Evolutionary conservation across 2,797 vertebrate genomes (phyloP).

Genomic region (Hippoglossus hippoglossus): DNA sequence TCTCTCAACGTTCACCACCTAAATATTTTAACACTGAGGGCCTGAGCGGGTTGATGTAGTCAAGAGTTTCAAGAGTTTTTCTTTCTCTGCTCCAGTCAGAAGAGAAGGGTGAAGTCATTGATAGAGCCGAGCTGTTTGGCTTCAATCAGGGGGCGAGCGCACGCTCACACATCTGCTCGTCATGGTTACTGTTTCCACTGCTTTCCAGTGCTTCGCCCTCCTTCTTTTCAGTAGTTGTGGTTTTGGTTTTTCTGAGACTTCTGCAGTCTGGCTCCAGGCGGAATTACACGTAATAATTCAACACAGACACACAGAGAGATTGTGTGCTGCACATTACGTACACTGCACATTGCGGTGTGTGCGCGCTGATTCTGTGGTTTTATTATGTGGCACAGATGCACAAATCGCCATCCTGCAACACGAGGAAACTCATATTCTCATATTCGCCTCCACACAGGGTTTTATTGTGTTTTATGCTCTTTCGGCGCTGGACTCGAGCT

Average conservation of each 20-base stretch:
- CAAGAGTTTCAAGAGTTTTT: too few species aligned
- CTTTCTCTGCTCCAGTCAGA: constrained; percentile 2
- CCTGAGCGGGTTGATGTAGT: neutral
- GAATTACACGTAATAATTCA: constrained; percentile 40
- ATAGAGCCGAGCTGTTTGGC: constrained; percentile 56
- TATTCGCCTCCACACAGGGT: neutral
- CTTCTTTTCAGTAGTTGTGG: constrained; percentile 24
- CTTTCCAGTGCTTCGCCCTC: constrained; percentile 18
- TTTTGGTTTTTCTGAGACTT: constrained; percentile 33
- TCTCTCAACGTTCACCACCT: constrained; percentile 34
- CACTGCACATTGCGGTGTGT: neutral
- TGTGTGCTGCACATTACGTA: constrained; percentile 9
- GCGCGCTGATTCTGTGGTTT: constrained; percentile 6
- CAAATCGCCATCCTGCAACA: neutral
- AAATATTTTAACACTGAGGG: constrained; percentile 60
- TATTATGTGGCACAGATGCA: constrained; percentile 13
- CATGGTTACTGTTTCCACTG: constrained; percentile 9
- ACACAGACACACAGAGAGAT: neutral
- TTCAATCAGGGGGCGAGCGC: constrained; percentile 60
- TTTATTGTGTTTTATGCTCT: neutral
- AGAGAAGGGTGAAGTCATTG: constrained; percentile 48
- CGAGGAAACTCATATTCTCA: neutral
- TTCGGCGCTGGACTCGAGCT: neutral
- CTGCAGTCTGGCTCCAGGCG: constrained; percentile 53
- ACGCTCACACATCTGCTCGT: neutral